A percentile compares a stretch with the other conserved stretches of the same genome.
phyloP scores from a whole-genome alignment of 2,888 invertebrate species.

The Zaprionus lineosus region DNA sequence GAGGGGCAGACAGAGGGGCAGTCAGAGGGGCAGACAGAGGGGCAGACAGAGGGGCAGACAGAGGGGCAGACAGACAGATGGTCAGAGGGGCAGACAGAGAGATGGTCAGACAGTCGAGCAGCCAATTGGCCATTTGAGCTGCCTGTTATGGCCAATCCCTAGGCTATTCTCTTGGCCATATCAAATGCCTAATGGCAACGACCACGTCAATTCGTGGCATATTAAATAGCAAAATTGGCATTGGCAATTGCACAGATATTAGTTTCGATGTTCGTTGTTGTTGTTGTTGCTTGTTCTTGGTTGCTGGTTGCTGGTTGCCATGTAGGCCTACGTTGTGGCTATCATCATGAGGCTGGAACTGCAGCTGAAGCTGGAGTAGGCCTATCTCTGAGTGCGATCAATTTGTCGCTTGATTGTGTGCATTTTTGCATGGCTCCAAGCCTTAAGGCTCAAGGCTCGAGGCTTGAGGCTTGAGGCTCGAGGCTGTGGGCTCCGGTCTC shows the following conservation, averaged over 20 bases:
- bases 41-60: too few species aligned
- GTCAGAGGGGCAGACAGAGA: too few species aligned
- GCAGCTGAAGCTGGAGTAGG: conserved; percentile 25
- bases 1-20: too few species aligned
- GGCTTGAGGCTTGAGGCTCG: conserved; percentile 2
- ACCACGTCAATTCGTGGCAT: conserved; percentile 78
- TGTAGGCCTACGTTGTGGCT: conserved; percentile 48
- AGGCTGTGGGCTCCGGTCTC: conserved; percentile 31
- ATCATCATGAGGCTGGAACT: conserved; percentile 5
- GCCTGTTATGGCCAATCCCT: conserved; percentile 20
- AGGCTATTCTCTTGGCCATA: conserved; percentile 56
- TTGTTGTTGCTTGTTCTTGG: neutral
- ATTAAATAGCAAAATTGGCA: conserved; percentile 79
- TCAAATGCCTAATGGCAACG: conserved; percentile 73
- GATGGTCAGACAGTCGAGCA: too few species aligned
- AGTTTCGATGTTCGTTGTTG: conserved; percentile 44
- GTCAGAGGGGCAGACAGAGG: too few species aligned
- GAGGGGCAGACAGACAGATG: too few species aligned
- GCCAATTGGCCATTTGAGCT: conserved; percentile 54
- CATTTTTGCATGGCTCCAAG: conserved; percentile 56
- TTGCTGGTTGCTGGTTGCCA: conserved; percentile 23
- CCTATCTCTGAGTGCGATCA: conserved; percentile 70
- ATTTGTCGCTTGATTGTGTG: conserved; percentile 77
- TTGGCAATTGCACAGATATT: conserved; percentile 74
- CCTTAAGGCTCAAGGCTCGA: conserved; percentile 1